Evolutionary conservation across 2,797 vertebrate genomes (phyloP).

Genomic region (Crocodylus rhombifer): DNA sequence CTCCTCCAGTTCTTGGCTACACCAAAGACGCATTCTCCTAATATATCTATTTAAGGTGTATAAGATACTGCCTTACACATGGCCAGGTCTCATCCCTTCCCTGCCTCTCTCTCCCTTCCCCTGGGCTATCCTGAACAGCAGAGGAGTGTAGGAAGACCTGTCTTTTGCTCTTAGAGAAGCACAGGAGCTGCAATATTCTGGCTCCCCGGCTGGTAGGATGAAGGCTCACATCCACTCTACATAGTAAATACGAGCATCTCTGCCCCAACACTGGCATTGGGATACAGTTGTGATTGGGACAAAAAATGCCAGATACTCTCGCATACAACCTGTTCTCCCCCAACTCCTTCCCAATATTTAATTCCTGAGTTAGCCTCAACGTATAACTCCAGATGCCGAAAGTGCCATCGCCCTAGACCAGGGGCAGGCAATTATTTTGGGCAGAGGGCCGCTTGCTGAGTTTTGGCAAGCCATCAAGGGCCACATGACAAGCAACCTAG

Average conservation of each 20-base stretch:
- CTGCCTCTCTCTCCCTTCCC: no score
- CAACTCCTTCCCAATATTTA: background rate
- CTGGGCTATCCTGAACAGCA: background rate
- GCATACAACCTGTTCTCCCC: background rate
- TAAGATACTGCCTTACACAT: no score
- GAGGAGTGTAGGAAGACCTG: background rate
- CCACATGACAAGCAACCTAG: no score
- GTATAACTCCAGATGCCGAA: background rate
- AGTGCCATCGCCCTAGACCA: no score
- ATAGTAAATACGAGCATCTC: background rate
- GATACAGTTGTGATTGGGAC: background rate
- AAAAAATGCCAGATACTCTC: background rate
- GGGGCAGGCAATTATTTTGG: no score
- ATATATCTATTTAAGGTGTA: no score
- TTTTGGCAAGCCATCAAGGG: no score
- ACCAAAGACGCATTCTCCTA: no score
- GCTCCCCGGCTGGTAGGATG: background rate
- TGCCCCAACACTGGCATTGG: background rate
- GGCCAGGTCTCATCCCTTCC: no score
- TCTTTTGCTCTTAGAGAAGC: background rate
- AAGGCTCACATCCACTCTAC: background rate
- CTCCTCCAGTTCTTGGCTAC: no score
- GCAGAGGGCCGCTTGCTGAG: no score
- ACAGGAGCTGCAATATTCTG: background rate
- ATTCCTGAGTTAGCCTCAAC: background rate